Percentiles rank a stretch among this genome's conserved stretches.
phyloP scores from a whole-genome alignment of 1,140 invertebrate genomes.

The Drosophila nigrodunni region DNA sequence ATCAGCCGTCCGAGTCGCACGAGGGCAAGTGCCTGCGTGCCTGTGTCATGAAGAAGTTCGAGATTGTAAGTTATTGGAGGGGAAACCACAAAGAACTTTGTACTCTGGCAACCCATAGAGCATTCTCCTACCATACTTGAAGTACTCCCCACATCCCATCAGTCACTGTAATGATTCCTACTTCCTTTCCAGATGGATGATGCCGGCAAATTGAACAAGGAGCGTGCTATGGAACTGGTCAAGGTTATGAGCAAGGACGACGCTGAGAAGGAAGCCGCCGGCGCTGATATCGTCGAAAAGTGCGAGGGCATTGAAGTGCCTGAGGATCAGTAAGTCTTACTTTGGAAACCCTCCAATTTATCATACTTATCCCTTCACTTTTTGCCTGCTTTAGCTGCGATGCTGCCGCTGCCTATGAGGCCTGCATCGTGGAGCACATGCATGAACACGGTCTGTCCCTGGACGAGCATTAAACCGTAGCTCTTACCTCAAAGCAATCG shows the following conservation, averaged over 20 bases:
- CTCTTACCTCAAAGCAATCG: neutral
- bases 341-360: no score
- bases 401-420: conserved; percentile 51
- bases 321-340: conserved; percentile 66
- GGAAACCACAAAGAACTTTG: no score
- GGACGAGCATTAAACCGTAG: conserved; percentile 32
- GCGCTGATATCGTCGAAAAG: conserved; percentile 54
- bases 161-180: no score
- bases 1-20: conserved; percentile 45
- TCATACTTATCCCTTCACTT: neutral
- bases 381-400: conserved; percentile 49
- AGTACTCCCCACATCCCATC: no score
- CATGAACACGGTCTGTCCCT: conserved; percentile 59
- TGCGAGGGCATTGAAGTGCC: conserved; percentile 61
- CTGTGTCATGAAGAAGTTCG: conserved; percentile 76
- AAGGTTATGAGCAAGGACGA: conserved; percentile 53
- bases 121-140: neutral
- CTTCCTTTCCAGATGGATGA: conserved; percentile 59
- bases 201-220: conserved; percentile 64
- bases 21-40: conserved; percentile 70
- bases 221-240: conserved; percentile 56
- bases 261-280: conserved; percentile 52
- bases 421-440: conserved; percentile 62
- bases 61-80: conserved; percentile 53
- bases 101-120: neutral